Percentiles rank a stretch among this genome's conserved stretches.
Evolutionary conservation across 2,797 vertebrate genomes (phyloP).

Genomic region (Phalloptychus januarius): DNA sequence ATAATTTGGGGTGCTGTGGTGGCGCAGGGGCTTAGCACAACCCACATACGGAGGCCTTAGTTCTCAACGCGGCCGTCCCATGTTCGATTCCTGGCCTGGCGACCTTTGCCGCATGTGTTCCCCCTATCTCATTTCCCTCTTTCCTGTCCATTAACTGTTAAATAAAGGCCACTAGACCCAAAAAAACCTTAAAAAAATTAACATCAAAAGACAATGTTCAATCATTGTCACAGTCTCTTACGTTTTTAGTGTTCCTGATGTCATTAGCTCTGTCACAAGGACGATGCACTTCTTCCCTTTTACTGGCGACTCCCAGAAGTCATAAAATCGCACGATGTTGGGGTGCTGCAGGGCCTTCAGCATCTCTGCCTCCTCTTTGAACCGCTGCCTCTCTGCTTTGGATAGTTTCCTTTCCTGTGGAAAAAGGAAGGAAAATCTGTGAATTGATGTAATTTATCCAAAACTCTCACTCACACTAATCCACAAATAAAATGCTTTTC

Average conservation of each 20-base stretch:
- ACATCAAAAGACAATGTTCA: not conserved
- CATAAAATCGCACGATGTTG: slow-evolving; percentile 98
- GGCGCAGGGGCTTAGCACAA: too few relatives aligned
- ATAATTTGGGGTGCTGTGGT: too few relatives aligned
- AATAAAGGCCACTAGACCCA: too few relatives aligned
- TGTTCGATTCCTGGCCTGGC: too few relatives aligned
- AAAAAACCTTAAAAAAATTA: too few relatives aligned
- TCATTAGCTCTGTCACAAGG: slow-evolving; percentile 97
- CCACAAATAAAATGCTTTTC: not conserved
- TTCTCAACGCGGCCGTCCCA: too few relatives aligned
- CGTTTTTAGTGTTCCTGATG: slow-evolving; percentile 98
- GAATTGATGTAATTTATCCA: not conserved
- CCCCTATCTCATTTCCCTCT: too few relatives aligned
- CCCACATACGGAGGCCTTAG: too few relatives aligned
- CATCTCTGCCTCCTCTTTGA: slow-evolving; percentile 99
- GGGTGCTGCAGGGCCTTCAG: slow-evolving; percentile 97
- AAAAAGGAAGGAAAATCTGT: slow-evolving; percentile 8
- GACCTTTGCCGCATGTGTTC: too few relatives aligned
- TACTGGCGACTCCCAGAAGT: slow-evolving; percentile 97
- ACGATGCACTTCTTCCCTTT: slow-evolving; percentile 98
- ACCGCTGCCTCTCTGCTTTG: slow-evolving; percentile 93
- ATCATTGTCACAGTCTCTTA: slow-evolving; percentile 71
- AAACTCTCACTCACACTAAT: not conserved
- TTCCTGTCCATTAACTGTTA: too few relatives aligned
- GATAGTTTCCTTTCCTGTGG: slow-evolving; percentile 94